phyloP scores from a whole-genome alignment of 53 echinoderm and acorn worm genomes.

The Stichopus horrens region DNA sequence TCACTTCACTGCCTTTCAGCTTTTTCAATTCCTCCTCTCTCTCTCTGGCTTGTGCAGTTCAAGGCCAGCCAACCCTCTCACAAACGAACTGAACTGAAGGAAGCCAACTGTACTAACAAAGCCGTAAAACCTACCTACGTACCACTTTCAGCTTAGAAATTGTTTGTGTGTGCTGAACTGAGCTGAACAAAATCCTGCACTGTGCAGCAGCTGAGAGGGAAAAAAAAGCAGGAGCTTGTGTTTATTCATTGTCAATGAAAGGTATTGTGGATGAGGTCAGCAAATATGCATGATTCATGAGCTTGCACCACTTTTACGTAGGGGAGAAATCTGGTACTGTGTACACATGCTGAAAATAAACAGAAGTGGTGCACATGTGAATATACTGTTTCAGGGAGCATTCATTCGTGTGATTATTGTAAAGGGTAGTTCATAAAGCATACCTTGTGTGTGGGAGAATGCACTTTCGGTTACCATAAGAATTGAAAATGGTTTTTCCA shows the following conservation, averaged over 20 bases:
- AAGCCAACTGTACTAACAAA: not conserved
- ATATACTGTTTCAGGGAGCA: too few species aligned
- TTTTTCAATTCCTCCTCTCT: not conserved
- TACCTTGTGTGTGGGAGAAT: too few species aligned
- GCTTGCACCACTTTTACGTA: not conserved
- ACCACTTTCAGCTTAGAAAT: constrained; percentile 15
- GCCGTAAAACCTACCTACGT: not conserved
- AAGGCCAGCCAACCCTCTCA: constrained; percentile 13
- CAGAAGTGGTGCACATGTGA: too few species aligned
- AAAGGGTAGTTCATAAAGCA: too few species aligned
- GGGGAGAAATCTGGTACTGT: not conserved
- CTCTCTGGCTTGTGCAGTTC: not conserved
- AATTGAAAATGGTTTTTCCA: too few species aligned
- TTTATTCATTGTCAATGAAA: constrained; percentile 46
- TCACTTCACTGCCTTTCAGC: not conserved
- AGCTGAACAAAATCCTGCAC: not conserved
- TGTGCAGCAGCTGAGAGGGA: not conserved
- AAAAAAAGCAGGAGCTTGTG: constrained; percentile 2
- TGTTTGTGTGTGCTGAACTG: constrained; percentile 45
- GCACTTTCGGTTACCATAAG: too few species aligned
- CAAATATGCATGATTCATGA: constrained; percentile 39
- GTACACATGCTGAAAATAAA: not conserved
- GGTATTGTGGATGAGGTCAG: constrained; percentile 38
- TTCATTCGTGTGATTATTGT: too few species aligned
- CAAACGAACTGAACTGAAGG: not conserved